phyloP scores from a whole-genome alignment of 2,888 invertebrate genomes.

The Eumacrocentrus americanus region DNA sequence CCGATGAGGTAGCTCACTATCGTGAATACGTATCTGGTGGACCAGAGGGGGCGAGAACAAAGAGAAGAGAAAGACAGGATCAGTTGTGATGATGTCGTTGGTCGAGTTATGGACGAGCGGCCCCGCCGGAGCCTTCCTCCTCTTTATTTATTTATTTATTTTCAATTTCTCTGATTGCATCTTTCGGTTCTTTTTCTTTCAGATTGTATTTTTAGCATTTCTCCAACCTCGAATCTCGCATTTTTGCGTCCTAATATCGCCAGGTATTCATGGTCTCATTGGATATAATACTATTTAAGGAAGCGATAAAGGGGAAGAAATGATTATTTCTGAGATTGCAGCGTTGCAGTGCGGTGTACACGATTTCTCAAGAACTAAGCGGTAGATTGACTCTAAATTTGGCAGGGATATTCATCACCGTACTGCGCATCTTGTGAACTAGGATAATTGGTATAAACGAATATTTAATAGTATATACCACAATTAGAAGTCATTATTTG shows the following conservation, averaged over 20 bases:
- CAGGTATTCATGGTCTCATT: conserved; percentile 37
- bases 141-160: conserved; percentile 33
- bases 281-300: neutral
- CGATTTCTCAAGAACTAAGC: no score
- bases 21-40: conserved; percentile 90
- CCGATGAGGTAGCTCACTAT: conserved; percentile 97
- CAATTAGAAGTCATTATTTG: no score
- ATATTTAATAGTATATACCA: no score
- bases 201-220: conserved; percentile 21
- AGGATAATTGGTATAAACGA: no score
- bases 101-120: conserved; percentile 54
- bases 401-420: no score
- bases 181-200: no score
- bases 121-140: conserved; percentile 60
- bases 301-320: no score
- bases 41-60: conserved; percentile 40
- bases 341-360: no score
- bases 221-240: conserved; percentile 21
- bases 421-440: no score
- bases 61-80: conserved; percentile 40
- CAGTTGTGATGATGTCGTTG: conserved; percentile 50
- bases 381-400: no score
- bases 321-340: no score
- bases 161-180: conserved; percentile 28
- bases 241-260: conserved; percentile 15